Base-by-base conservation (phyloP, 35 echinoderm and acorn worm species). In the Diadema setosum region DNA sequence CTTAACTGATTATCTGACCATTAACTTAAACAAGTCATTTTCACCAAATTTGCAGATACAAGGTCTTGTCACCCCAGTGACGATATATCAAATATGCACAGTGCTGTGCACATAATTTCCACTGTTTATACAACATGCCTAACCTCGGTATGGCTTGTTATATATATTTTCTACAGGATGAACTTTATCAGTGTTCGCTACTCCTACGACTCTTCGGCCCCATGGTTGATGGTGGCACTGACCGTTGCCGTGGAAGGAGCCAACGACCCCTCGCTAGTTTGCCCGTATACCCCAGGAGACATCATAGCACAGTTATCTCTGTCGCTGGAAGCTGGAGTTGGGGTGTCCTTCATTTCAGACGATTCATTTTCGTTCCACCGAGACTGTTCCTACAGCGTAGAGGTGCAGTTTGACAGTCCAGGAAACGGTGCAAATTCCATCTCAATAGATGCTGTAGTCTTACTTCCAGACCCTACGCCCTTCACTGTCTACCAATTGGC, bases 381-480 rank as follows among this genome's bases (percentile, higher is more conserved):
- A 32, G 18, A 27, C 17, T 98, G 95, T 73, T 44, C 36, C 16
- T 98, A 98, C 83, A 26, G 42, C n/a, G 84, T 82, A 5, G 40
- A 34, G 0, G 14, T 98, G 57, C 58, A 65, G 15, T 75, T 98
- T 18, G 64, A 15, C 20, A 58, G 33, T 56, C 1, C 24, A 3
- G 90, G 86, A 0, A 2, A n/a, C 3, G 87, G 75, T 0, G 56
- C 29, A 23, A 33, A 74, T 2, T 34, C 46, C 30, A 83, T 98
- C 42, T 49, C 83, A 15, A 85, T 94, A 21, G 95, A 98, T 83
- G 65, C 48, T 9, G 45, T 98, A 8, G 78, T 98, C 17, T 14
- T 98, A 20, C 43, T 98, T 31, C 95, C 91, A 45, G 69, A 86
- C 44, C 59, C 70, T 8, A 82, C 76, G 67, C 24, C 83, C 32